Conservation (phyloP, 2,113 vertebrate genomes). For the Puntigrus tetrazona region DNA sequence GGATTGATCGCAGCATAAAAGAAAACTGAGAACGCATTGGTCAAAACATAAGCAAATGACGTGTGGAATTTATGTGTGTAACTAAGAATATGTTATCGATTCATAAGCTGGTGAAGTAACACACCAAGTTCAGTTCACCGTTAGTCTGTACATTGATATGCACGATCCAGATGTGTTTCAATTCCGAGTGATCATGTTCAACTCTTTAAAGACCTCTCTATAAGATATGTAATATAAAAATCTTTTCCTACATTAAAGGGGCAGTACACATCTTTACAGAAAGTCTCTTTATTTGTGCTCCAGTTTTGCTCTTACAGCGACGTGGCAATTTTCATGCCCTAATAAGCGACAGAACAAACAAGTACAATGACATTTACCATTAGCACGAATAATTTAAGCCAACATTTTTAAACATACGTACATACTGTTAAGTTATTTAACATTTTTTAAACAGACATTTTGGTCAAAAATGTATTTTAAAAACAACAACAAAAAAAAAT, state of each 20-base stretch:
- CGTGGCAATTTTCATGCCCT: neutral
- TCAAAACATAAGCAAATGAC: neutral
- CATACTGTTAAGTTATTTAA: neutral
- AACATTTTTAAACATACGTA: neutral
- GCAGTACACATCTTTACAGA: neutral
- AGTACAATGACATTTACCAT: neutral
- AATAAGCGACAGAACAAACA: neutral
- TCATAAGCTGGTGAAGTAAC: neutral
- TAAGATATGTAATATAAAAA: neutral
- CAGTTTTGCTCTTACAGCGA: neutral
- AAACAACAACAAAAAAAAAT: neutral
- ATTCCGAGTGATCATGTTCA: neutral
- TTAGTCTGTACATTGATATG: neutral
- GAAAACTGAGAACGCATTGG: constrained; percentile 14
- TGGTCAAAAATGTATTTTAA: neutral
- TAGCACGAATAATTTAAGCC: neutral
- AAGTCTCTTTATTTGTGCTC: constrained; percentile 28
- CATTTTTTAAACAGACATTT: neutral
- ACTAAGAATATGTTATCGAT: neutral
- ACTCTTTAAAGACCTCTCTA: neutral
- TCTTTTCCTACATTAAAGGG: neutral
- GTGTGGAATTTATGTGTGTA: neutral
- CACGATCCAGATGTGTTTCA: neutral
- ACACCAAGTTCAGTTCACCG: neutral
- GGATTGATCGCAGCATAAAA: constrained; percentile 79